phyloP scores from a whole-genome alignment of 2,888 invertebrate genomes.

The Ametastegia equiseti region DNA sequence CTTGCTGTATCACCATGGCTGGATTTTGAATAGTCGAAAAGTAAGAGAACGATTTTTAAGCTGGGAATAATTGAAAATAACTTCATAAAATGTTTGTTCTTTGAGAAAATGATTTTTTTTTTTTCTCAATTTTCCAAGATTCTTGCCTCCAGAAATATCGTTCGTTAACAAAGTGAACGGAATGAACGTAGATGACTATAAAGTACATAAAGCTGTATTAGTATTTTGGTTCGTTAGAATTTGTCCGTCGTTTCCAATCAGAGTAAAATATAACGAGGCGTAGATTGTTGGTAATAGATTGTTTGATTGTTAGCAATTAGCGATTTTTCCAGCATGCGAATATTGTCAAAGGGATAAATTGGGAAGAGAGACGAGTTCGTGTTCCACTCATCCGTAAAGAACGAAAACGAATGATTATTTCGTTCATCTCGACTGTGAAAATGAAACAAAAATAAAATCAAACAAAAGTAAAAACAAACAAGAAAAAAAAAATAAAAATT shows the following conservation, averaged over 20 bases:
- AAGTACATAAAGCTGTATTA: background rate
- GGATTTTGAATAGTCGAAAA: background rate
- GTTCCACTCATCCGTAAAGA: constrained; percentile 4
- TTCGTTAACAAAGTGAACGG: background rate
- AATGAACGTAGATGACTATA: background rate
- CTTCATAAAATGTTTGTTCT: no score
- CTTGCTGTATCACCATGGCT: background rate
- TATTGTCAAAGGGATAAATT: constrained; percentile 9
- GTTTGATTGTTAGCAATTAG: constrained; percentile 17
- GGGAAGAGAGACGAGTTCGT: background rate
- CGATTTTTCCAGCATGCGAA: background rate
- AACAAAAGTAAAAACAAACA: no score
- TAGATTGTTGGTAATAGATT: constrained; percentile 10
- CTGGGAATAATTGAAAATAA: no score
- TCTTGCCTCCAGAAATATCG: background rate
- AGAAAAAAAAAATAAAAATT: no score
- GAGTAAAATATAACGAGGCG: constrained; percentile 12
- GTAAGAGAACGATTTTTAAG: no score
- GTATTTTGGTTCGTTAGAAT: background rate
- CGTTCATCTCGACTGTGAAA: background rate
- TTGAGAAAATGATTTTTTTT: no score
- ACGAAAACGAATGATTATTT: background rate
- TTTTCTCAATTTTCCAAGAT: no score
- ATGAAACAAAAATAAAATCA: no score
- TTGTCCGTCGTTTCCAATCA: background rate